phyloP scores from a whole-genome alignment of 2,113 vertebrate species.

The Marmota monax region DNA sequence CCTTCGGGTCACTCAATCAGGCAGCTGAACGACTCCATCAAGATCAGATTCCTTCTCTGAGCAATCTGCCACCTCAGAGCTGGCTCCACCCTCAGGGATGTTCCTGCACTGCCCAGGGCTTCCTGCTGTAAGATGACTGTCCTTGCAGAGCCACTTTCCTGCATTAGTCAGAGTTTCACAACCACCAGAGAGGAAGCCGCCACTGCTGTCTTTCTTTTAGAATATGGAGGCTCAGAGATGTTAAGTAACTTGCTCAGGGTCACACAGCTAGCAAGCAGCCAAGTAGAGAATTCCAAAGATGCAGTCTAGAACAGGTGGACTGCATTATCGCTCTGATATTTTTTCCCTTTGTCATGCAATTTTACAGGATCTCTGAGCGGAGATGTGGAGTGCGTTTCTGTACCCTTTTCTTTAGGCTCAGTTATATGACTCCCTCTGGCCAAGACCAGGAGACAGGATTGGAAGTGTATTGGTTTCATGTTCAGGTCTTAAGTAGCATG shows the following conservation, averaged over 20 bases:
- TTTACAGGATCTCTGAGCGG: background rate
- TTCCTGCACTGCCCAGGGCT: background rate
- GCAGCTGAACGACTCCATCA: background rate
- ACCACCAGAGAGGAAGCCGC: background rate
- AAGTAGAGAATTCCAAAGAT: background rate
- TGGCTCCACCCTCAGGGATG: background rate
- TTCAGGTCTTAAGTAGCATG: background rate
- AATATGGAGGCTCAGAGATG: background rate
- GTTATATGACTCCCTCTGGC: background rate
- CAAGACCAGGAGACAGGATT: slow-evolving; percentile 10
- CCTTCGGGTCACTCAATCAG: accelerated
- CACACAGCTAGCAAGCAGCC: background rate
- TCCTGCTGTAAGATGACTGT: background rate
- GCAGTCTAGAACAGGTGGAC: background rate
- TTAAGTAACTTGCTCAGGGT: background rate
- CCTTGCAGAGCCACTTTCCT: background rate
- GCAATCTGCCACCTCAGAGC: background rate
- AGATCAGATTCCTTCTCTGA: background rate
- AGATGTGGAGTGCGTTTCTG: background rate
- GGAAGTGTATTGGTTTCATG: background rate
- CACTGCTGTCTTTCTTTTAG: background rate
- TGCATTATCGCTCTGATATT: too few relatives aligned
- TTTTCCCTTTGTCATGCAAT: background rate
- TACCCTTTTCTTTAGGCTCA: background rate
- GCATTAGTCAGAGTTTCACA: background rate